These are phyloP conservation scores for Gallinago media DNA, from an alignment of 2,113 vertebrate genomes.

Conservation along the genomic window DNA sequence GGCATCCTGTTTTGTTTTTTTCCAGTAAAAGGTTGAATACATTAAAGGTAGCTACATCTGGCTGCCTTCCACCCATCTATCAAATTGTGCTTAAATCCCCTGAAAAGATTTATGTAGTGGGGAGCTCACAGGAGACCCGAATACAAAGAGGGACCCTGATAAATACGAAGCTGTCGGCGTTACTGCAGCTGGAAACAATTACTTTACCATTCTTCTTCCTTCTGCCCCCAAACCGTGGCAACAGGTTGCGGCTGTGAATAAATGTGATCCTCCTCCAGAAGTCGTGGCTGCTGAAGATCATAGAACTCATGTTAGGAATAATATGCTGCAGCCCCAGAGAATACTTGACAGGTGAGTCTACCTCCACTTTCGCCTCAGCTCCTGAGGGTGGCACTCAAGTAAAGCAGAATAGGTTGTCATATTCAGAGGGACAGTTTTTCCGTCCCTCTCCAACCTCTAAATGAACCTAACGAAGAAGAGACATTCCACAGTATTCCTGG, in stretches of 20 bases:
- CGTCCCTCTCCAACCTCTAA: background rate
- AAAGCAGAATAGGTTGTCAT: background rate
- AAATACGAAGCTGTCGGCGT: rapidly evolving
- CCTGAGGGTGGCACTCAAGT: background rate
- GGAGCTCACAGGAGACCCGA: background rate
- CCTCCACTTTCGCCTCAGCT: background rate
- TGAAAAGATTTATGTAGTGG: background rate
- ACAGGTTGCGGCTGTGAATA: conserved; percentile 89
- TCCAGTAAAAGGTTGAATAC: background rate
- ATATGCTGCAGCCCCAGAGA: conserved; percentile 85
- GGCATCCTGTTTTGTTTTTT: background rate
- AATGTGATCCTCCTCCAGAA: conserved; percentile 87
- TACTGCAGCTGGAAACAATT: background rate
- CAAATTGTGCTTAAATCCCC: background rate
- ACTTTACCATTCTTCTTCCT: background rate
- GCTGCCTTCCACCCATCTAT: background rate
- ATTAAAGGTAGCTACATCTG: background rate
- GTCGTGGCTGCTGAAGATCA: conserved; percentile 88
- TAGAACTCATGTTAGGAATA: conserved; percentile 80
- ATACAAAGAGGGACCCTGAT: background rate
- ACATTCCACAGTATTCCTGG: background rate
- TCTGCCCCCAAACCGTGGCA: background rate
- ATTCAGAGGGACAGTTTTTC: background rate
- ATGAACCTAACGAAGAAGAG: background rate
- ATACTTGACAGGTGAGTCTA: conserved; percentile 86